A percentile compares a stretch with the other conserved stretches of the same genome.
Evolutionary conservation across 1,140 invertebrate species (phyloP).

Genomic region (Drosophila orena): DNA sequence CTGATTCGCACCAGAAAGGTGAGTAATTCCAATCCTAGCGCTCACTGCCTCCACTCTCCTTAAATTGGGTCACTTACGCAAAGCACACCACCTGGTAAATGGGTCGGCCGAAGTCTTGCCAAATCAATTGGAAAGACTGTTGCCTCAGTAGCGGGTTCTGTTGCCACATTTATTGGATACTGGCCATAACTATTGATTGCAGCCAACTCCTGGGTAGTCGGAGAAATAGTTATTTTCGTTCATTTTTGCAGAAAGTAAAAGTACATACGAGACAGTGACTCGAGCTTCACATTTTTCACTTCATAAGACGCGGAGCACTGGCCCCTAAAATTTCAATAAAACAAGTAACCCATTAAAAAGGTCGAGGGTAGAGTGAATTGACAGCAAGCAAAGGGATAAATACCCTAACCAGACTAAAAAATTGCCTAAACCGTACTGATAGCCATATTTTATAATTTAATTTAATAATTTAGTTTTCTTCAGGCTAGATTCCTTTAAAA

Average conservation of each 20-base stretch:
- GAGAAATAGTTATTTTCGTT: constrained; percentile 24
- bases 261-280: constrained; percentile 22
- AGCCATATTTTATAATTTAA: not conserved
- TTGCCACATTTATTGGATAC: constrained; percentile 67
- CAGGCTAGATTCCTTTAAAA: not conserved
- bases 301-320: constrained; percentile 8
- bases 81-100: constrained; percentile 27
- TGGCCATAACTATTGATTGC: constrained; percentile 24
- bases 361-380: constrained; percentile 4
- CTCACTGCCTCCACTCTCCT: not conserved
- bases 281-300: constrained; percentile 12
- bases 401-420: constrained; percentile 9
- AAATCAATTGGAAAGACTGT: constrained; percentile 57
- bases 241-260: constrained; percentile 19
- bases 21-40: constrained; percentile 42
- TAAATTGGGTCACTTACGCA: constrained; percentile 60
- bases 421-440: constrained; percentile 1
- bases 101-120: constrained; percentile 58
- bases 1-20: constrained; percentile 88
- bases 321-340: constrained; percentile 37
- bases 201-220: constrained; percentile 26
- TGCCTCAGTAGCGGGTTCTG: constrained; percentile 22
- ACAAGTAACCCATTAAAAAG: constrained; percentile 10
- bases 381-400: not conserved
- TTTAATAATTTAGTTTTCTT: not conserved